Conservation (phyloP, 2,113 vertebrate genomes). For the Heptranchias perlo region DNA sequence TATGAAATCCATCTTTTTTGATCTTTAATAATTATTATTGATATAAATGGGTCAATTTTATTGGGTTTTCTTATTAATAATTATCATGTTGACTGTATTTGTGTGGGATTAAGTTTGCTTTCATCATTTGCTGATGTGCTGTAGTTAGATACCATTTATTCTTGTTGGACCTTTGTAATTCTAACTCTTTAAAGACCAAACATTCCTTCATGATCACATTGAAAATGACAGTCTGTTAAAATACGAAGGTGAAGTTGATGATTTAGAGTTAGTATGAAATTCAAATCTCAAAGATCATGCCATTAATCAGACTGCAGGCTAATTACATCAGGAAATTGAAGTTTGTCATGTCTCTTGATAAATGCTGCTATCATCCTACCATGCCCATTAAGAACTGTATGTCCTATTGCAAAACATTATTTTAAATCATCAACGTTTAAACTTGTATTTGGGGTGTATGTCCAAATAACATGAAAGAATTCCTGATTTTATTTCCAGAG, state of each 20-base stretch:
- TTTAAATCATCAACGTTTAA: not conserved
- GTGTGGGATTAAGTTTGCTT: not conserved
- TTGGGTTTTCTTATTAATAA: not conserved
- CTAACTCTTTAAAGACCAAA: not conserved
- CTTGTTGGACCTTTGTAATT: not conserved
- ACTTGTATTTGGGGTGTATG: not conserved
- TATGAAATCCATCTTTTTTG: not conserved
- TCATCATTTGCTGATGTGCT: not conserved
- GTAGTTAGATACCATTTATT: not conserved
- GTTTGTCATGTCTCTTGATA: not conserved
- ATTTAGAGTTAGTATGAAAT: not conserved
- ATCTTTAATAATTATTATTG: not conserved
- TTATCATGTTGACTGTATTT: not conserved
- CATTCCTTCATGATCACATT: not conserved
- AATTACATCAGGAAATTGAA: slow-evolving; percentile 29
- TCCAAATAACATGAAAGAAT: not conserved
- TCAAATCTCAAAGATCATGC: not conserved
- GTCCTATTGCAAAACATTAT: not conserved
- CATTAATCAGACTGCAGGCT: slow-evolving; percentile 16
- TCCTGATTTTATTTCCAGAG: not conserved
- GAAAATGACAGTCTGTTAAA: slow-evolving; percentile 1
- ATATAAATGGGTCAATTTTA: not conserved
- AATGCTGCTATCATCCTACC: too few species aligned
- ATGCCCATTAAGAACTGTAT: not conserved
- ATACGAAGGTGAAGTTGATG: not conserved